phyloP scores from a whole-genome alignment of 2,113 vertebrate species.

The Embiotoca jacksoni region DNA sequence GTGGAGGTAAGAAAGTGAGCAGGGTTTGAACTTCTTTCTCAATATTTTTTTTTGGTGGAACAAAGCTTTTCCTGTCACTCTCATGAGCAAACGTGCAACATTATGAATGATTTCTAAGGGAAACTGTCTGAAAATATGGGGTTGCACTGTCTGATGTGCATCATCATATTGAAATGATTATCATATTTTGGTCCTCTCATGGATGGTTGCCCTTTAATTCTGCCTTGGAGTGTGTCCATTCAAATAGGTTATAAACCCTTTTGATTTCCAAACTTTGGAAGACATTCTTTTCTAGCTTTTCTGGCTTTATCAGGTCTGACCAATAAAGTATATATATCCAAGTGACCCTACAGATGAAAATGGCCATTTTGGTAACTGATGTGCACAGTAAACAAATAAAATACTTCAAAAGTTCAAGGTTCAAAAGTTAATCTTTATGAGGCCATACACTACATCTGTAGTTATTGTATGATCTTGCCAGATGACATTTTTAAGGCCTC shows the following conservation, averaged over 20 bases:
- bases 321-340: background rate
- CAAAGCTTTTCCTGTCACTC: no score
- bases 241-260: no score
- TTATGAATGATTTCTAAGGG: background rate
- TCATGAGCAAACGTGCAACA: background rate
- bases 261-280: background rate
- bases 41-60: background rate
- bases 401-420: background rate
- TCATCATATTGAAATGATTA: background rate
- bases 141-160: background rate
- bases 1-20: background rate
- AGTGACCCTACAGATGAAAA: no score
- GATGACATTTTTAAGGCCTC: background rate
- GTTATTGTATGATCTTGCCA: background rate
- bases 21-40: background rate
- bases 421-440: background rate
- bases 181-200: rapidly evolving
- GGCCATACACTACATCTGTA: background rate
- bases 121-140: background rate
- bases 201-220: background rate
- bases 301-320: rapidly evolving
- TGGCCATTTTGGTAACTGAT: no score
- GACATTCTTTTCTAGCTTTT: background rate
- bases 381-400: slow-evolving; percentile 1
- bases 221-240: background rate